Conservation (phyloP, 2,797 vertebrate genomes). For the Labroides dimidiatus region DNA sequence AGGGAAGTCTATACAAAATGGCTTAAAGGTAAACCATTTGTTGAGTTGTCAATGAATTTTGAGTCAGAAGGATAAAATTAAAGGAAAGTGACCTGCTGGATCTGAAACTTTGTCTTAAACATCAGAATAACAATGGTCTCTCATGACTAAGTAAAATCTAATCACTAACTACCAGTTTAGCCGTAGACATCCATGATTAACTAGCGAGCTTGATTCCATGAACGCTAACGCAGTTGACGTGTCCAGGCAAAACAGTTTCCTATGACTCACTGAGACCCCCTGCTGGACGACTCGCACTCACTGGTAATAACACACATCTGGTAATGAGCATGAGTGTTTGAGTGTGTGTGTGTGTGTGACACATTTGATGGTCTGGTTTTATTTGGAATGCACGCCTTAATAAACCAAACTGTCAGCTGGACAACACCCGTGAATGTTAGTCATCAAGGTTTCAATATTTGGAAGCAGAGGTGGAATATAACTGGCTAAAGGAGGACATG, state of each 20-base stretch:
- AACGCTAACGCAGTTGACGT: slow-evolving; percentile 64
- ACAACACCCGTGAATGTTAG: slow-evolving; percentile 5
- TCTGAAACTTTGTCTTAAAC: slow-evolving; percentile 7
- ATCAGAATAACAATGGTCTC: background rate
- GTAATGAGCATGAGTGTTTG: slow-evolving; percentile 27
- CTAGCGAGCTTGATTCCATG: slow-evolving; percentile 21
- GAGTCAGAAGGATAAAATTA: background rate
- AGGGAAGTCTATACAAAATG: too few relatives aligned
- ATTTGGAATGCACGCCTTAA: slow-evolving; percentile 8
- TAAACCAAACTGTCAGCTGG: background rate
- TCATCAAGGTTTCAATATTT: slow-evolving; percentile 17
- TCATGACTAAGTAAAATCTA: slow-evolving; percentile 29
- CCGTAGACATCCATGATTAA: slow-evolving; percentile 31
- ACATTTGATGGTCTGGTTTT: background rate
- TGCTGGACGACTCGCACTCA: slow-evolving; percentile 69
- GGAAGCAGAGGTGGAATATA: slow-evolving; percentile 34
- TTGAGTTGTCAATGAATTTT: too few relatives aligned
- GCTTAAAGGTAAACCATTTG: too few relatives aligned
- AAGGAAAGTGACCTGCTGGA: slow-evolving; percentile 48
- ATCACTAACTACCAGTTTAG: slow-evolving; percentile 54
- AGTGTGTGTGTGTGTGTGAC: background rate
- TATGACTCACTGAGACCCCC: slow-evolving; percentile 79
- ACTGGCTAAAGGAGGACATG: background rate
- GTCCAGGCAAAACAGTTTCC: slow-evolving; percentile 80
- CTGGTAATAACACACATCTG: slow-evolving; percentile 61